Evolutionary conservation across 2,888 invertebrate genomes (phyloP), one percentile per base, ranked within the genome.

Genomic region (Taenaris catops): DNA sequence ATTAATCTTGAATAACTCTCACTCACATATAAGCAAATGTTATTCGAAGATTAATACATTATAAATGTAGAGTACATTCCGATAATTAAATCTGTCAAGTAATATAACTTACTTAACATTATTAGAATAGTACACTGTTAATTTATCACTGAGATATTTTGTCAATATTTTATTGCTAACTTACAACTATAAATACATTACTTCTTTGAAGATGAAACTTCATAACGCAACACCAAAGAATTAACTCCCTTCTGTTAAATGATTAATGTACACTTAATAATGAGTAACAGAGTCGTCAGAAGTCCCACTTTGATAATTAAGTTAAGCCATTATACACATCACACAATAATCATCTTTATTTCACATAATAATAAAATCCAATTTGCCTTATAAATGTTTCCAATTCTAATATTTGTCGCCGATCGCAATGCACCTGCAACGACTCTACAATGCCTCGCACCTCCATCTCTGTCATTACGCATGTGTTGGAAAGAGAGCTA

Each of bases 261-360:
- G 48, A 51, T 54, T 54, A 53, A 54, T 50, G 47, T 54, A 50
- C 47, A 49, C 49, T 47, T 46, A 46, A 50, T 52, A 54, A 53
- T 52, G 41, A 52, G 51, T 63, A 61, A 57, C 60, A 53, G 53
- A 55, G 56, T 61, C 56, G 73, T 69, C 66, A 64, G 63, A 73
- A 60, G 61, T 74, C 62, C 51, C 75, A 76, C 75, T 59, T 62
- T 57, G 41, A 51, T 51, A 53, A 50, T 49, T 47, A 49, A 36
- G 40, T 41, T 41, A 31, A 8, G 19, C 21, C 35, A 34, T 28
- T 10, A 8, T 8, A 8, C 4, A 17, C 8, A 17, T 9, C 18
- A 38, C 24, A 34, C 24, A 16, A 37, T 36, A 36, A 27, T 16
- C 8, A 10, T 8, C 29, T 23, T 33, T 43, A 36, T 17, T 2